Percentiles rank a stretch among this genome's conserved stretches.
Evolutionary conservation across 2,113 vertebrate genomes (phyloP).

Genomic region (Fukomys damarensis): DNA sequence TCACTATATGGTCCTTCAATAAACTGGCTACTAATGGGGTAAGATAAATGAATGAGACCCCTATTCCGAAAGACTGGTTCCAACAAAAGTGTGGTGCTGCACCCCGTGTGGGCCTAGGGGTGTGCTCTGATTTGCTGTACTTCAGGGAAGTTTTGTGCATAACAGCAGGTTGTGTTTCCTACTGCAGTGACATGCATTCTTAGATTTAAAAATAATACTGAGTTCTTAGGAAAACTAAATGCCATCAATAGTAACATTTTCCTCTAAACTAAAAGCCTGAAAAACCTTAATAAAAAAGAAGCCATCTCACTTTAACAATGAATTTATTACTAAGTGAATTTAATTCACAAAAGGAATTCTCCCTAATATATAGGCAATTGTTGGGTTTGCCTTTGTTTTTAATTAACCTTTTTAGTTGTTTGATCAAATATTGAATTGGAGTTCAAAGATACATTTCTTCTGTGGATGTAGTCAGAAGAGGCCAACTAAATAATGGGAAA

Average conservation of each 20-base stretch:
- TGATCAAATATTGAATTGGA: conserved; percentile 70
- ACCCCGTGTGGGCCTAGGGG: background rate
- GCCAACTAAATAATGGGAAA: conserved; percentile 26
- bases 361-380: conserved; percentile 37
- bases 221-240: conserved; percentile 37
- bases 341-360: conserved; percentile 59
- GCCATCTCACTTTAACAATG: conserved; percentile 23
- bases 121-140: background rate
- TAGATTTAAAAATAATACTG: background rate
- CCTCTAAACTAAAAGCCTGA: conserved; percentile 1
- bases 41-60: background rate
- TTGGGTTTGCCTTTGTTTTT: conserved; percentile 61
- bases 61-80: background rate
- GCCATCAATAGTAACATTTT: background rate
- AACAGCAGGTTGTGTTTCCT: background rate
- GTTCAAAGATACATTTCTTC: conserved; percentile 63
- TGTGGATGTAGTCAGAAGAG: conserved; percentile 20
- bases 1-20: background rate
- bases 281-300: conserved; percentile 34
- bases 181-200: background rate
- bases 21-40: background rate
- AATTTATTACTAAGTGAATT: conserved; percentile 62
- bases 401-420: conserved; percentile 53
- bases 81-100: background rate
- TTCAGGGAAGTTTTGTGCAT: background rate